A percentile compares a stretch with the other conserved stretches of the same genome.
These are phyloP conservation scores for Anthrax anthrax DNA, from an alignment of 2,888 invertebrate species.

Conservation along the genomic window DNA sequence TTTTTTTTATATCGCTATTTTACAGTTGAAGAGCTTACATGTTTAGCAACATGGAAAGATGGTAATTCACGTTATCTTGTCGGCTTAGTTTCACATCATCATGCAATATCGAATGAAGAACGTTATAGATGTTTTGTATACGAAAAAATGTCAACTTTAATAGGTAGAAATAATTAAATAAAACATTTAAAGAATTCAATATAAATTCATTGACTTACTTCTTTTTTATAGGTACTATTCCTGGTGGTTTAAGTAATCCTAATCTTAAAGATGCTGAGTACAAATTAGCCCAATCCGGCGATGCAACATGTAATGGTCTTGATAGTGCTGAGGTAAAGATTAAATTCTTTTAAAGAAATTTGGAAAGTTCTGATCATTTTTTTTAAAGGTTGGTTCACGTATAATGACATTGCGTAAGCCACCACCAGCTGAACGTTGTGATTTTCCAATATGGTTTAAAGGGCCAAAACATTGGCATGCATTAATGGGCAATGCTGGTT, in stretches of 20 bases:
- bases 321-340: constrained; percentile 62
- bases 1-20: constrained; percentile 14
- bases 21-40: constrained; percentile 80
- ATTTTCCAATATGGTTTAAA: constrained; percentile 78
- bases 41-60: constrained; percentile 87
- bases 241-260: constrained; percentile 30
- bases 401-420: constrained; percentile 35
- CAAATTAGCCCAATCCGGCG: constrained; percentile 79
- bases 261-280: constrained; percentile 49
- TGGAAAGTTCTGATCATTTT: not conserved
- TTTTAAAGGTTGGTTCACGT: constrained; percentile 31
- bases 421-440: constrained; percentile 43
- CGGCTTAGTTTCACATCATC: constrained; percentile 76
- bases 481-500: constrained; percentile 70
- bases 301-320: constrained; percentile 85
- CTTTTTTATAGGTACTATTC: constrained; percentile 9
- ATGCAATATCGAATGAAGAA: constrained; percentile 82
- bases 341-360: not conserved
- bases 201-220: not conserved
- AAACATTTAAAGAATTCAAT: not conserved
- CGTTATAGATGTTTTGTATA: constrained; percentile 91
- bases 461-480: constrained; percentile 79
- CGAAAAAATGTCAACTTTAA: constrained; percentile 58
- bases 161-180: constrained; percentile 30
- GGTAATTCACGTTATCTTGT: constrained; percentile 83